These are phyloP conservation scores for Herpailurus yagouaroundi DNA, from an alignment of 2,113 vertebrate species.

Conservation along the genomic window DNA sequence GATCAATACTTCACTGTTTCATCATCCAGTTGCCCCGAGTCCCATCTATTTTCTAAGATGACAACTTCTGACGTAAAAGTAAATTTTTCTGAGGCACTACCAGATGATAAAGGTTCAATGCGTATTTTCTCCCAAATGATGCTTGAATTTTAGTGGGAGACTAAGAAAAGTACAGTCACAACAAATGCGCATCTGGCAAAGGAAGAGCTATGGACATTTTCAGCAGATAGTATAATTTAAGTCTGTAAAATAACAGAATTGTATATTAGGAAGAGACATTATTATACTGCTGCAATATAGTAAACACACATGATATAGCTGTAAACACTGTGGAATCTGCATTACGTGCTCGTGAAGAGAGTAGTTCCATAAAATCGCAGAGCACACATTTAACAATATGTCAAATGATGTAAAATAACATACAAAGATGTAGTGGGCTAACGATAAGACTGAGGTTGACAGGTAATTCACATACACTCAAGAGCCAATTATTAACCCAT, in stretches of 20 bases:
- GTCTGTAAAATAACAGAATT: neutral
- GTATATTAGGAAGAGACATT: neutral
- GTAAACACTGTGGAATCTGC: neutral
- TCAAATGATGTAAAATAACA: neutral
- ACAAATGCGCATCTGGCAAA: neutral
- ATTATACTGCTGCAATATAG: neutral
- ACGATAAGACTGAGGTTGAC: neutral
- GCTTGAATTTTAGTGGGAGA: slow-evolving; percentile 36
- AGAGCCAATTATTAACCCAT: neutral
- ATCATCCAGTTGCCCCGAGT: neutral
- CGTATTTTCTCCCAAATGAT: neutral
- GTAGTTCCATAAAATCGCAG: neutral
- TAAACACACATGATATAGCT: neutral
- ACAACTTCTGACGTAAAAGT: neutral
- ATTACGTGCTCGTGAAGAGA: neutral
- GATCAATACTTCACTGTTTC: neutral
- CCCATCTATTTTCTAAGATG: slow-evolving; percentile 21
- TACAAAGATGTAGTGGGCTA: neutral
- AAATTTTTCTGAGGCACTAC: neutral
- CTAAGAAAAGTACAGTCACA: neutral
- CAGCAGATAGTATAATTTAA: neutral
- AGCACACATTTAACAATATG: neutral
- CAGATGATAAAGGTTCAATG: neutral
- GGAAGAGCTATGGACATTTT: neutral
- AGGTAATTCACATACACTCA: neutral